Evolutionary conservation across 2,113 vertebrate species (phyloP).

Genomic region (Elachura formosa): DNA sequence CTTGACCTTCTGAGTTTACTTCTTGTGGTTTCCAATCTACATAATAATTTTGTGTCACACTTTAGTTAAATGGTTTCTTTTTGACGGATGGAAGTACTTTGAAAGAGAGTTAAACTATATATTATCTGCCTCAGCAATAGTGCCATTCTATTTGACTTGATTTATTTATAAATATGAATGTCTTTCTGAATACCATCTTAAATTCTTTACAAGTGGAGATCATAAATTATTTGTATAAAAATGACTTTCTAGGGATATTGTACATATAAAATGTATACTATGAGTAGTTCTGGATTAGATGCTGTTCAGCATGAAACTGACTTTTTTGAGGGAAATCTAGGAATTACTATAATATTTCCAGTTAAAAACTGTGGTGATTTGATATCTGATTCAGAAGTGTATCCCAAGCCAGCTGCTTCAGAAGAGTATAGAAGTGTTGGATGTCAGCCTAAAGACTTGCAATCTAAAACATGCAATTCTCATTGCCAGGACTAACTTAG

Average conservation of each 20-base stretch:
- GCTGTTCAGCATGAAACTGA: background rate
- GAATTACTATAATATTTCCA: background rate
- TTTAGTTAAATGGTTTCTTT: conserved; percentile 38
- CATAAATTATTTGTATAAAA: background rate
- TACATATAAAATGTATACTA: background rate
- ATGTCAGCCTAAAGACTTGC: background rate
- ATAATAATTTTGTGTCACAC: conserved; percentile 1
- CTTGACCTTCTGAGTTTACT: conserved; percentile 11
- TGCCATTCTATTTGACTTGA: background rate
- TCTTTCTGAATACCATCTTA: conserved; percentile 19
- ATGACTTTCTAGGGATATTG: background rate
- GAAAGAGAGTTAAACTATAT: conserved; percentile 15
- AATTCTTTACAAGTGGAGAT: conserved; percentile 13
- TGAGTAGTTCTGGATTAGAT: background rate
- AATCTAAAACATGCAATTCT: background rate
- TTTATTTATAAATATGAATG: conserved; percentile 42
- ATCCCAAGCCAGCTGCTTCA: background rate
- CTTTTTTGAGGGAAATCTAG: background rate
- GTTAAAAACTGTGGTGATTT: background rate
- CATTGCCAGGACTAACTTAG: background rate
- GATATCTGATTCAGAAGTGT: background rate
- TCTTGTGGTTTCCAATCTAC: conserved; percentile 38
- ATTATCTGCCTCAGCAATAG: conserved; percentile 12
- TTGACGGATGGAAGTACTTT: conserved; percentile 22
- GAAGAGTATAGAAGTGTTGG: background rate